A percentile compares a stretch with the other conserved stretches of the same genome.
These are phyloP conservation scores for Rhaphigaster nebulosa DNA, from an alignment of 2,888 invertebrate species.

Conservation along the genomic window DNA sequence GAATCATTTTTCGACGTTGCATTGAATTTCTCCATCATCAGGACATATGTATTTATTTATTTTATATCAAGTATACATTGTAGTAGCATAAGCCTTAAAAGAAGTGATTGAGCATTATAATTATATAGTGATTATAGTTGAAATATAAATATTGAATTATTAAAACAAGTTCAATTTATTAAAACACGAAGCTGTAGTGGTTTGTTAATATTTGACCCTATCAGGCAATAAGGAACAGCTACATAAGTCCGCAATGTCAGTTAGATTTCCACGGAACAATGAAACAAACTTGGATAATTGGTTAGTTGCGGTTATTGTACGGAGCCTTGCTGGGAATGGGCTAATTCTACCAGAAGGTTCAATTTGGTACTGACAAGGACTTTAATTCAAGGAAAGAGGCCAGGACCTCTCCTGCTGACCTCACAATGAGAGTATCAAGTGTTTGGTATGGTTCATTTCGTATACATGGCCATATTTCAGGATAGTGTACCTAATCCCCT, in stretches of 20 bases:
- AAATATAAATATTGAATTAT: too few species aligned
- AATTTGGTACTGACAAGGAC: background rate
- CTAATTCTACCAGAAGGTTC: background rate
- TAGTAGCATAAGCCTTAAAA: too few species aligned
- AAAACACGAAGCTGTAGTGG: too few species aligned
- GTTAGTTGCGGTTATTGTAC: background rate
- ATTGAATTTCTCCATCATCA: too few species aligned
- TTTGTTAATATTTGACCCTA: too few species aligned
- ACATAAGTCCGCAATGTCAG: background rate
- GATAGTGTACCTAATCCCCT: background rate
- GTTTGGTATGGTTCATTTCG: background rate
- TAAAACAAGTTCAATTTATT: too few species aligned
- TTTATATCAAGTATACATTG: too few species aligned
- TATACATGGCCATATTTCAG: background rate
- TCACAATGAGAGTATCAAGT: background rate
- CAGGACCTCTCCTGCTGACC: background rate
- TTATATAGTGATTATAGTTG: too few species aligned
- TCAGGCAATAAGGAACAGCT: background rate
- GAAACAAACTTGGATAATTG: slow-evolving; percentile 33
- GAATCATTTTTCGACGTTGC: too few species aligned
- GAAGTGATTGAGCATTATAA: too few species aligned
- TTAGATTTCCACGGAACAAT: background rate
- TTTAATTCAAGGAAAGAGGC: background rate
- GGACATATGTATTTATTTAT: too few species aligned
- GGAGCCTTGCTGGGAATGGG: background rate